These are phyloP conservation scores for Callyntrura sp. DNA, from an alignment of 2,888 invertebrate species.

Conservation along the genomic window DNA sequence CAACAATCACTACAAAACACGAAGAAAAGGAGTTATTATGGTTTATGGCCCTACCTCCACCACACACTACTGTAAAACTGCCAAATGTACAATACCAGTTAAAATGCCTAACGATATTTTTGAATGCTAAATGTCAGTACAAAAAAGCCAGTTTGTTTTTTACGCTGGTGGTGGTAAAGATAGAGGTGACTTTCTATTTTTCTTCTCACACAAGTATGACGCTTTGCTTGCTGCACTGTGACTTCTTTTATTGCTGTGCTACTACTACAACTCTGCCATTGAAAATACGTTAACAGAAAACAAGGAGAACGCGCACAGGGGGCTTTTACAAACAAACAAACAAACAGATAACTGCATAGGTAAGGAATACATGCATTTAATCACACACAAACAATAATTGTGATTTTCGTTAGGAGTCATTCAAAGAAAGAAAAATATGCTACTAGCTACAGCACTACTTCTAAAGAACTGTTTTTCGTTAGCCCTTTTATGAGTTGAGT, in stretches of 20 bases:
- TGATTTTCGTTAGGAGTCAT: not conserved
- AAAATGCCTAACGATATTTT: not conserved
- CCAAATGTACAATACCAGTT: too few species aligned
- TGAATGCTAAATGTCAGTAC: constrained; percentile 10
- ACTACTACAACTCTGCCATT: not conserved
- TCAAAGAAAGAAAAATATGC: not conserved
- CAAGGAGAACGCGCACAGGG: not conserved
- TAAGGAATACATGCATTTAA: not conserved
- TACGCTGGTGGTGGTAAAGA: not conserved
- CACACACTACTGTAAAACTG: too few species aligned
- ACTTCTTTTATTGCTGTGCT: not conserved
- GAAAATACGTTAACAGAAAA: constrained; percentile 14
- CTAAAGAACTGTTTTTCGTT: not conserved
- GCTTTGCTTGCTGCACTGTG: constrained; percentile 15
- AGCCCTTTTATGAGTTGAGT: constrained; percentile 4
- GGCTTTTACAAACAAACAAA: not conserved
- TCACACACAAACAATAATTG: not conserved
- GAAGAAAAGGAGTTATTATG: not conserved
- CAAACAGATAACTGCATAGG: not conserved
- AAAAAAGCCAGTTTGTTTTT: constrained; percentile 45
- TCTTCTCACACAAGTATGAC: constrained; percentile 41
- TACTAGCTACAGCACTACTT: not conserved
- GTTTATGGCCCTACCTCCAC: too few species aligned
- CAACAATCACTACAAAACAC: not conserved
- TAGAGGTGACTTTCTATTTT: constrained; percentile 59